Conservation (phyloP, 2,888 invertebrate genomes). For the Prenolepis imparis region DNA sequence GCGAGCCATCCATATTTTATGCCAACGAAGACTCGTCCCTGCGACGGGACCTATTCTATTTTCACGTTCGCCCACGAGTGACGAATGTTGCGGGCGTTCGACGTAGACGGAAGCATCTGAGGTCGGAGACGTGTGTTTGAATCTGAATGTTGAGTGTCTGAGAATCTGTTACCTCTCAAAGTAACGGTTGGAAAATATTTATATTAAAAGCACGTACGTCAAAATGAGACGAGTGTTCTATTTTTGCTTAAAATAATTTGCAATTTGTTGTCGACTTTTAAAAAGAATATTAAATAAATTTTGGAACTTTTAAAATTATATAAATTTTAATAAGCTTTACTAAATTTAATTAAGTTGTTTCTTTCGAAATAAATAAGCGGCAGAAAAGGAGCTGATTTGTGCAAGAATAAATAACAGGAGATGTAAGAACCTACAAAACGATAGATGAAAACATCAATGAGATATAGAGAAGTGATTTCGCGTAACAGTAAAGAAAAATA, state of each 20-base stretch:
- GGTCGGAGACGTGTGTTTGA: constrained; percentile 34
- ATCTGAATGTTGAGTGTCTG: constrained; percentile 30
- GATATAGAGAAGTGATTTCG: constrained; percentile 29
- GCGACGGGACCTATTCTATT: constrained; percentile 52
- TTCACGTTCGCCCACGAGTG: constrained; percentile 63
- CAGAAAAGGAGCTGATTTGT: constrained; percentile 1
- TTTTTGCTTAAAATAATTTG: constrained; percentile 11
- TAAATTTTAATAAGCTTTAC: not conserved
- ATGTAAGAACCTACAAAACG: constrained; percentile 1
- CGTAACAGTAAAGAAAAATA: constrained; percentile 13
- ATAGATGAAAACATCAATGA: constrained; percentile 6
- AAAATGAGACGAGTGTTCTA: not conserved
- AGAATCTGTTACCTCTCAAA: constrained; percentile 25
- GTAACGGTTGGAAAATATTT: constrained; percentile 33
- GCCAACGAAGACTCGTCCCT: constrained; percentile 42
- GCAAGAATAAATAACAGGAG: constrained; percentile 12
- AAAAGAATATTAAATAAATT: not conserved
- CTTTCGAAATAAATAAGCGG: not conserved
- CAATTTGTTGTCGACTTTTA: not conserved
- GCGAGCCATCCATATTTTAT: constrained; percentile 80
- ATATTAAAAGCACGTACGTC: not conserved
- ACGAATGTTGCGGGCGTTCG: constrained; percentile 57
- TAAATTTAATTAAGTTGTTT: constrained; percentile 33
- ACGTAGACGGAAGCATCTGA: constrained; percentile 57
- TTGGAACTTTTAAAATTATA: not conserved